Evolutionary conservation across 2,797 vertebrate genomes (phyloP).

Genomic region (Notoglanidium macrostoma): DNA sequence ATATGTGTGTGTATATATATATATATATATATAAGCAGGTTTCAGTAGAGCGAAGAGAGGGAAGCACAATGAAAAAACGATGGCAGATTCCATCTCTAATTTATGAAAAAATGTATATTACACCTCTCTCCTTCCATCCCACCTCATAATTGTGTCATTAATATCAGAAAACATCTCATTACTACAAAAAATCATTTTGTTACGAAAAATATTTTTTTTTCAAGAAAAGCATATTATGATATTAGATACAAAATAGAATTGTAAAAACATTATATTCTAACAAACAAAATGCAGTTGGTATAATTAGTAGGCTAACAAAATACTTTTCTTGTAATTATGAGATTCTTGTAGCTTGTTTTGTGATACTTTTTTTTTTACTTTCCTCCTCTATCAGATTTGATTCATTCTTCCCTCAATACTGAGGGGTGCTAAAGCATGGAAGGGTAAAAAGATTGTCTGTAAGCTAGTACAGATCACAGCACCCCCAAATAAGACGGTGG

Average conservation of each 20-base stretch:
- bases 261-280: not conserved
- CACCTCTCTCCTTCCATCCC: too few relatives aligned
- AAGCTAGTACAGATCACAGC: not conserved
- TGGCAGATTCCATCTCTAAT: too few relatives aligned
- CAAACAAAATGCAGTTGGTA: not conserved
- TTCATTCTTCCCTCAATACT: not conserved
- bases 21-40: too few relatives aligned
- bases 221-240: not conserved
- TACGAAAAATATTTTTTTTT: too few relatives aligned
- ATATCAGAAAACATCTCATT: not conserved
- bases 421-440: not conserved
- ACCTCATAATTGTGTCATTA: not conserved
- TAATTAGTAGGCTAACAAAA: not conserved
- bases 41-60: too few relatives aligned
- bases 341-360: not conserved
- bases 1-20: too few relatives aligned
- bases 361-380: not conserved
- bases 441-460: not conserved
- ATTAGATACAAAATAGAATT: not conserved
- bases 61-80: too few relatives aligned
- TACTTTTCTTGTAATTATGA: not conserved
- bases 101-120: too few relatives aligned
- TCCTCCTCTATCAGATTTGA: not conserved
- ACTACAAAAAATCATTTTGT: not conserved
- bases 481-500: not conserved